Evolutionary conservation across 2,888 invertebrate species (phyloP).

Genomic region (Chrysolina americana): DNA sequence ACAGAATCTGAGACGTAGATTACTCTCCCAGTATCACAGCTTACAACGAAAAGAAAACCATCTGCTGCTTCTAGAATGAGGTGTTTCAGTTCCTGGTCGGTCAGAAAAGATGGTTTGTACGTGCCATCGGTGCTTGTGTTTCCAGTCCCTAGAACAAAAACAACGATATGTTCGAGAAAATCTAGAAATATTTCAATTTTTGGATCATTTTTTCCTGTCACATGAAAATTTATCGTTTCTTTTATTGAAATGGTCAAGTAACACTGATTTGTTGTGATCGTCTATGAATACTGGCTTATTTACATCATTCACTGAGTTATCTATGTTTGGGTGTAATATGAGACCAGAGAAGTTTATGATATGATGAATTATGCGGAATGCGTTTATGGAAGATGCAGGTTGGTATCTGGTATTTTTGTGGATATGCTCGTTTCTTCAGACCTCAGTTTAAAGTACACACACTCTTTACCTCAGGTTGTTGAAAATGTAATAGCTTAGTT

Average conservation of each 20-base stretch:
- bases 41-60: constrained; percentile 96
- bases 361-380: too few relatives aligned
- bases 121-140: constrained; percentile 97
- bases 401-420: too few relatives aligned
- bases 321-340: neutral
- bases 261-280: neutral
- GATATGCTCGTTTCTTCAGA: too few relatives aligned
- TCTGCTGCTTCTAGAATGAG: constrained; percentile 99
- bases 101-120: constrained; percentile 98
- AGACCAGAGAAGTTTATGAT: too few relatives aligned
- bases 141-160: constrained; percentile 82
- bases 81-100: constrained; percentile 99
- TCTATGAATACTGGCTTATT: neutral
- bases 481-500: too few relatives aligned
- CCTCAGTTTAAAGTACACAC: too few relatives aligned
- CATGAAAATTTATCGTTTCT: neutral
- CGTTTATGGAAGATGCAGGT: too few relatives aligned
- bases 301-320: too few relatives aligned
- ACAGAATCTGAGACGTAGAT: constrained; percentile 99
- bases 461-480: too few relatives aligned
- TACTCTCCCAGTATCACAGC: constrained; percentile 96
- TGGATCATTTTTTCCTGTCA: neutral
- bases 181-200: neutral
- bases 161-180: neutral
- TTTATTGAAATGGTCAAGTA: too few relatives aligned